A percentile compares a stretch with the other conserved stretches of the same genome.
phyloP scores from a whole-genome alignment of 1,140 invertebrate species.

The Hetaerina americana region DNA sequence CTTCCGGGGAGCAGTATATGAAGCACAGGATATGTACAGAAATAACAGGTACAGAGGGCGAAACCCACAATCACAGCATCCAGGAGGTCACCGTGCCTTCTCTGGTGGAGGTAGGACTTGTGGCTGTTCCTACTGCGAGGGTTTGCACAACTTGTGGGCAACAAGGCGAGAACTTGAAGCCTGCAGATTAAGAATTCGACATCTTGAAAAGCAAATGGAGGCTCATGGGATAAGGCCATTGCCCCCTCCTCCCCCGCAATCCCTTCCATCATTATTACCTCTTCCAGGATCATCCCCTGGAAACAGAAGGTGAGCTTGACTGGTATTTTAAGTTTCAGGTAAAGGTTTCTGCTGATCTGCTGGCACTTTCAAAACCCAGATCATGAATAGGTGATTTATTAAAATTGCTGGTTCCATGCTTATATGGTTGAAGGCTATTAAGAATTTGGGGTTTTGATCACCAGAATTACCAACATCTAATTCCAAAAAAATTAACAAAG shows the following conservation, averaged over 20 bases:
- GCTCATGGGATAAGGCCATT: conserved; percentile 62
- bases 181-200: conserved; percentile 64
- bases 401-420: too few species aligned
- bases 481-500: too few species aligned
- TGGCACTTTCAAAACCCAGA: not conserved
- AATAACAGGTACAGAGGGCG: conserved; percentile 62
- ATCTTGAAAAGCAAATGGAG: conserved; percentile 71
- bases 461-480: too few species aligned
- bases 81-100: not conserved
- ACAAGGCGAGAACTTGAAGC: conserved; percentile 78
- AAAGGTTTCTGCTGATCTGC: not conserved
- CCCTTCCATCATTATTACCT: not conserved
- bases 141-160: conserved; percentile 50
- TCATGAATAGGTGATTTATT: too few species aligned
- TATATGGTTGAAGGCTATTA: too few species aligned
- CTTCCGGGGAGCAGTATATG: conserved; percentile 76
- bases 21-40: conserved; percentile 56
- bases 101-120: not conserved
- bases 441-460: too few species aligned
- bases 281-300: not conserved
- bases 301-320: not conserved
- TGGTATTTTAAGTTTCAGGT: not conserved
- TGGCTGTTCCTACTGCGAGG: conserved; percentile 20
- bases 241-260: conserved; percentile 17
- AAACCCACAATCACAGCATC: conserved; percentile 57